Evolutionary conservation across 2,888 invertebrate genomes (phyloP).

Genomic region (Apamea epomidion): DNA sequence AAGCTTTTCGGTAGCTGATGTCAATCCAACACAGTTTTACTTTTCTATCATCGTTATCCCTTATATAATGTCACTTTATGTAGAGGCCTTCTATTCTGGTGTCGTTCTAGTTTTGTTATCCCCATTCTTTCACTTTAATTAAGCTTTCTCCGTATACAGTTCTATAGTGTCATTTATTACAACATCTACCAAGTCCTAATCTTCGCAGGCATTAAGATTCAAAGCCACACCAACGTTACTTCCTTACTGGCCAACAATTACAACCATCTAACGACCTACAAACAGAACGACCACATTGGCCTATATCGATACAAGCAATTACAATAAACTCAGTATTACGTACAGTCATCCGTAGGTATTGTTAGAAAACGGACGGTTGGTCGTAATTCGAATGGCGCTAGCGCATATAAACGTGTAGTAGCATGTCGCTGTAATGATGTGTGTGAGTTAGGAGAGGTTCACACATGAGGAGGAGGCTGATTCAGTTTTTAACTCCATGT

Average conservation of each 20-base stretch:
- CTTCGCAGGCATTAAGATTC: constrained; percentile 53
- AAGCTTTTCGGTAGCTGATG: not conserved
- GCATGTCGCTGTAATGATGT: constrained; percentile 63
- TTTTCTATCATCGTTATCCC: not conserved
- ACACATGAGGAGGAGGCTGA: constrained; percentile 17
- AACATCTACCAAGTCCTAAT: constrained; percentile 28
- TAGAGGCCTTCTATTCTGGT: not conserved
- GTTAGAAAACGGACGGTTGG: constrained; percentile 56
- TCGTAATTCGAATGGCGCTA: constrained; percentile 46
- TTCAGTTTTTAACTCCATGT: not conserved
- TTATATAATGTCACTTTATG: too few species aligned
- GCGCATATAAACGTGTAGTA: constrained; percentile 47
- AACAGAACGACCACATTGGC: constrained; percentile 53
- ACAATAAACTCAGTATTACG: constrained; percentile 61
- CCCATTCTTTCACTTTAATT: not conserved
- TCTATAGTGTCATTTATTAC: constrained; percentile 18
- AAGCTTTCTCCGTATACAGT: not conserved
- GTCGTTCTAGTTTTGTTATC: not conserved
- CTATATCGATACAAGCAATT: constrained; percentile 63
- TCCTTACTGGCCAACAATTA: constrained; percentile 56
- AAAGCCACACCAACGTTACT: constrained; percentile 35
- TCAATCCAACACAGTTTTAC: not conserved
- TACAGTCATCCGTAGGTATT: constrained; percentile 45
- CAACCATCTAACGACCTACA: constrained; percentile 57
- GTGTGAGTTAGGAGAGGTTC: constrained; percentile 35